Evolutionary conservation across 2,113 vertebrate genomes (phyloP), one percentile per base, ranked within the genome.

Genomic region (Chaetodon trifascialis): DNA sequence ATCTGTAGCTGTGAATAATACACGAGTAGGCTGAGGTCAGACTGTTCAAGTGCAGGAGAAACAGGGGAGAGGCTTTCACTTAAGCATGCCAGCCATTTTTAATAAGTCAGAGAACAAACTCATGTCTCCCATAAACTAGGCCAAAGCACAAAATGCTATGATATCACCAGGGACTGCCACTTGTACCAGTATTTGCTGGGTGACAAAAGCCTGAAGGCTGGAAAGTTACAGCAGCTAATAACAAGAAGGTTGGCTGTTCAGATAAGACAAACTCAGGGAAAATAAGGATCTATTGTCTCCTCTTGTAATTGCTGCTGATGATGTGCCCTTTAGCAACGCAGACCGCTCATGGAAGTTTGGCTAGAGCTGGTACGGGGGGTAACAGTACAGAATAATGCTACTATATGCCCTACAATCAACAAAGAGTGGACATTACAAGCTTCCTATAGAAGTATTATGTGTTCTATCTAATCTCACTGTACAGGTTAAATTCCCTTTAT

Each of bases 1-100:
- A 87, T 93, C 86, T 84, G 72, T 44, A 58, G 82, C 52, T 55
- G 68, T 94, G 74, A 94, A 94, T 93, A 92, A 93, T 93, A 62
- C 58, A 94, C 68, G 65, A 86, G 78, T 23, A n/a, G 60, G 55
- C 54, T 93, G 91, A 93, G 82, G 83, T 93, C 92, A 93, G 92
- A 93, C 91, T 93, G 71, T 62, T 83, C 16, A 79, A 91, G 80
- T 83, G 60, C 42, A 21, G 49, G 25, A 19, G 23, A 56, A 76
- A 67, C 52, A 56, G 52, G 14, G 46, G 46, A 70, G 74, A 72
- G 1, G 55, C 73, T 68, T 51, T 75, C 25, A 55, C 77, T 88
- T 77, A 56, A 72, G 63, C 62, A 86, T 40, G 34, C 23, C 64
- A 80, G 77, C n/a, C 73, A 82, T 79, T 81, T 86, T 84, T 81